Conservation (phyloP, 2,888 invertebrate genomes). For the Archips xylosteana region DNA sequence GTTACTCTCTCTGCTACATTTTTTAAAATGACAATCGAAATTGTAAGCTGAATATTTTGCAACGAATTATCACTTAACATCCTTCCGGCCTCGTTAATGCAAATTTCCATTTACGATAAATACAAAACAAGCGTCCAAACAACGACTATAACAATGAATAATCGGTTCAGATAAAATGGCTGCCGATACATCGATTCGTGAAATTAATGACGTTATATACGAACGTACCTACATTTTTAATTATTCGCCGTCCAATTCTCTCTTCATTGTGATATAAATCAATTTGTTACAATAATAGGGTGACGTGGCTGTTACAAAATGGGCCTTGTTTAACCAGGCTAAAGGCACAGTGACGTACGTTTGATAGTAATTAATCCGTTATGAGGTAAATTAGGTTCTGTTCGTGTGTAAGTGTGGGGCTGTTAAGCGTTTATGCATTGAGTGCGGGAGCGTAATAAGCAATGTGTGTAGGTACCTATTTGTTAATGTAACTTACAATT, state of each 20-base stretch:
- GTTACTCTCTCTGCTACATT: background rate
- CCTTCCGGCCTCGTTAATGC: background rate
- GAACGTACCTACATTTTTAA: constrained; percentile 36
- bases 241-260: constrained; percentile 27
- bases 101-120: background rate
- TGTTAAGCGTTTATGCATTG: constrained; percentile 5
- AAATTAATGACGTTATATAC: constrained; percentile 30
- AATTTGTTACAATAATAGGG: constrained; percentile 19
- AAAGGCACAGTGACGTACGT: background rate
- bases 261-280: constrained; percentile 29
- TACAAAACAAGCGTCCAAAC: constrained; percentile 5
- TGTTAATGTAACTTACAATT: background rate
- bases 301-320: constrained; percentile 4
- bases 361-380: constrained; percentile 9
- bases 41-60: background rate
- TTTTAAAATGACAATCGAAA: background rate
- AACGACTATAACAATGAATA: constrained; percentile 23
- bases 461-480: background rate
- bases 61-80: background rate
- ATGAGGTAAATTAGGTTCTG: constrained; percentile 23
- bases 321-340: constrained; percentile 10
- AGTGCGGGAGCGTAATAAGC: constrained; percentile 4
- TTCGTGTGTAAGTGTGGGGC: constrained; percentile 2
- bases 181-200: constrained; percentile 29
- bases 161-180: constrained; percentile 23